Evolutionary conservation across 2,113 vertebrate genomes (phyloP), one percentile per base, ranked within the genome.

Genomic region (Phodopus roborovskii): DNA sequence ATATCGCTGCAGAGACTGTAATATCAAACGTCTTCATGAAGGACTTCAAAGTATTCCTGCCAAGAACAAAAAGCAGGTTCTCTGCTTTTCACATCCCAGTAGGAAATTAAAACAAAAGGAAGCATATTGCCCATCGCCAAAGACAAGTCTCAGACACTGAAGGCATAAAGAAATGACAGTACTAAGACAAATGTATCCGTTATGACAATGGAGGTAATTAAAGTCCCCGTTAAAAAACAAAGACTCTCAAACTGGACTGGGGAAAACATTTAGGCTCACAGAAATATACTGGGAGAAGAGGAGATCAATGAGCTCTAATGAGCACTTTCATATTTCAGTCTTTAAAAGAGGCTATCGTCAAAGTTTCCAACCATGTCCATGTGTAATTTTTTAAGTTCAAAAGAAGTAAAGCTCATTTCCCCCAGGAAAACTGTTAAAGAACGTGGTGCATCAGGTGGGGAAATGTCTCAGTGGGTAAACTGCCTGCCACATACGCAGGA

Each of bases 101-200:
- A 94, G 92, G 88, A 92, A 97, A 94, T 83, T 68, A 94, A 92
- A 92, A 96, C 84, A 73, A 88, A 90, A 70, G 77, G 77, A 96
- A 92, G 68, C 88, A 83, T 88, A 87, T 24, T 92, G 85, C 79
- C 94, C 75, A 5, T 87, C 13, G 0, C 73, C 62, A 86, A 92
- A 85, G 84, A 96, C 75, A 93, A 74, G n/a, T 42, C 81, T 62
- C 24, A 30, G 92, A 81, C 48, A 84, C 0, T 48, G 88, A 53
- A 66, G 58, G 53, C 85, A 17, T 95, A 60, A 92, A 95, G 50
- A 75, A 90, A 68, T 53, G 81, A 78, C 90, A 88, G 75, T 30
- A 9, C 11, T 16, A 45, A 96, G 85, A 92, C 85, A 92, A 20
- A 91, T n/a, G 20, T 45, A 90, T 89, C 86, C 60, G 74, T 92